Percentiles rank a stretch among this genome's conserved stretches.
Evolutionary conservation across 92 coral and sea anemone genomes (phyloP).

Genomic region (Desmophyllum pertusum): DNA sequence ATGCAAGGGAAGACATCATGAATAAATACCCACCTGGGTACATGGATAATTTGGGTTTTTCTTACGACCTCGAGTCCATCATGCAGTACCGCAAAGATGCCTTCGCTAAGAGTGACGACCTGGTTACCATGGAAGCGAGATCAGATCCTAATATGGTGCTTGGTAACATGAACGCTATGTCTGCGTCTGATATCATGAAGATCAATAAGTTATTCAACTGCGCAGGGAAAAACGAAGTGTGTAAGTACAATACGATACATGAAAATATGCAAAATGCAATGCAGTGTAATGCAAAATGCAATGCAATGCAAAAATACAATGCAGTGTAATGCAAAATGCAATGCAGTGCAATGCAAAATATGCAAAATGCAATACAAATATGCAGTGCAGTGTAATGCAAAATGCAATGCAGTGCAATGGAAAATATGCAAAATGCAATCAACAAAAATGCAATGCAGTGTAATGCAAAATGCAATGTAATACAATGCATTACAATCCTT

Average conservation of each 20-base stretch:
- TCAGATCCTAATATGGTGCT: constrained; percentile 22
- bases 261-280: too few relatives aligned
- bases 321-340: too few relatives aligned
- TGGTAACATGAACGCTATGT: constrained; percentile 21
- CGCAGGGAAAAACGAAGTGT: neutral
- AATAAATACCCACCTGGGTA: neutral
- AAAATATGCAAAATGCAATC: too few relatives aligned
- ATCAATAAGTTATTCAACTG: constrained; percentile 3
- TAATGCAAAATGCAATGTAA: too few relatives aligned
- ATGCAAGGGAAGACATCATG: neutral
- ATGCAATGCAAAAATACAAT: too few relatives aligned
- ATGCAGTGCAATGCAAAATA: too few relatives aligned
- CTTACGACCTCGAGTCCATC: constrained; percentile 16
- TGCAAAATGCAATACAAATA: too few relatives aligned
- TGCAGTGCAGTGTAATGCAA: too few relatives aligned
- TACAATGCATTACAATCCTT: too few relatives aligned
- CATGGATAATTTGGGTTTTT: constrained; percentile 11
- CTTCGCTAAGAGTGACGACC: neutral
- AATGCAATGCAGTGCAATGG: too few relatives aligned
- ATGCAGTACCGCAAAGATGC: constrained; percentile 1
- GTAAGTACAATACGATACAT: constrained; percentile 12
- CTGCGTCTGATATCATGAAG: constrained; percentile 11
- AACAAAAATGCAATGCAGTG: too few relatives aligned
- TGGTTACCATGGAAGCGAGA: constrained; percentile 28
- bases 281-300: too few relatives aligned